Percentiles rank a stretch among this genome's conserved stretches.
Conservation (phyloP, 2,797 vertebrate species). For the Tolypeutes matacus region DNA sequence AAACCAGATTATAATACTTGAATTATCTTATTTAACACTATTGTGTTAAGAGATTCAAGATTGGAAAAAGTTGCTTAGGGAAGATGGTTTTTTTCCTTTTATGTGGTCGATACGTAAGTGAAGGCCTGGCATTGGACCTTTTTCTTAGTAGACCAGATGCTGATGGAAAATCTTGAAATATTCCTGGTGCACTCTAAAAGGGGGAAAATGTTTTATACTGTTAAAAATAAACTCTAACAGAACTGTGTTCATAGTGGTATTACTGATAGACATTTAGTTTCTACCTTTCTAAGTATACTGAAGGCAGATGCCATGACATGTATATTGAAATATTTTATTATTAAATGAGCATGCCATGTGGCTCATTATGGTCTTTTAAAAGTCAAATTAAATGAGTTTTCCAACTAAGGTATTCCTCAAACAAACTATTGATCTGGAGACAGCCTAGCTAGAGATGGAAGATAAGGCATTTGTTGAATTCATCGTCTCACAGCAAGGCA, state of each 20-base stretch:
- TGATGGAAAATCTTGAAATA: slow-evolving; percentile 4
- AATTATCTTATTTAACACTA: slow-evolving; percentile 18
- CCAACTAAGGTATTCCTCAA: not conserved
- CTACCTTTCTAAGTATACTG: not conserved
- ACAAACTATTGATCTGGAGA: not conserved
- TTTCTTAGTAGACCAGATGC: not conserved
- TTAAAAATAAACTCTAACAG: not conserved
- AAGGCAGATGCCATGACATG: not conserved
- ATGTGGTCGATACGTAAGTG: not conserved
- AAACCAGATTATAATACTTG: not conserved
- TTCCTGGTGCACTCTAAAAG: not conserved
- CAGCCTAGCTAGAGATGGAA: not conserved
- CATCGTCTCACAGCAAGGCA: not conserved
- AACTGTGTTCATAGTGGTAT: not conserved
- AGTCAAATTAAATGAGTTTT: not conserved
- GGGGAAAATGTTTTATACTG: not conserved
- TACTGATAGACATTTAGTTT: not conserved
- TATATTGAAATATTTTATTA: not conserved
- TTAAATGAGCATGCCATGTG: not conserved
- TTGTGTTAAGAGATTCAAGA: not conserved
- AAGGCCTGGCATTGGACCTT: not conserved
- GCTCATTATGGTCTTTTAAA: not conserved
- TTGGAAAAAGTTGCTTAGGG: not conserved
- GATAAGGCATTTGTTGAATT: not conserved
- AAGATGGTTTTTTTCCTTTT: not conserved